A percentile compares a stretch with the other conserved stretches of the same genome.
These are phyloP conservation scores for Bolborhynchus lineola DNA, from an alignment of 2,113 vertebrate species.

Conservation along the genomic window DNA sequence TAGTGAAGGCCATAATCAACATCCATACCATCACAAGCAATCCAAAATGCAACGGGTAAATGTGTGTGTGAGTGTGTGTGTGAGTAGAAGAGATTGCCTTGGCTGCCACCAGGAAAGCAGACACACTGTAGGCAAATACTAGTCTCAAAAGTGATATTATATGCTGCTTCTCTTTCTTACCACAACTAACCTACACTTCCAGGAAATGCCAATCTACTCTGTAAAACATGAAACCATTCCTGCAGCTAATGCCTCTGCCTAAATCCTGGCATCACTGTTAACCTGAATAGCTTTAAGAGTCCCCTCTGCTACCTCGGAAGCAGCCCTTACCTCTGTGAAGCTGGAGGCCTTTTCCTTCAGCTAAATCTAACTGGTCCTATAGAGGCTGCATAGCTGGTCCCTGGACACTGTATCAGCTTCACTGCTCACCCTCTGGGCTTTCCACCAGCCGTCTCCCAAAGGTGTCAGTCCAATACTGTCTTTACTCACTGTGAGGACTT, in stretches of 20 bases:
- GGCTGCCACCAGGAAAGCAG: not conserved
- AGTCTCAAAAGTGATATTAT: not conserved
- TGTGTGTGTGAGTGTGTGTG: no score
- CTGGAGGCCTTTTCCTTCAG: not conserved
- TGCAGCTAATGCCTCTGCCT: not conserved
- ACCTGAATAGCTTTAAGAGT: not conserved
- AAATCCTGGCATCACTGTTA: not conserved
- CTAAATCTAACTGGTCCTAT: not conserved
- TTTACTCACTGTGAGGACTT: not conserved
- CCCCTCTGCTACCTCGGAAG: not conserved
- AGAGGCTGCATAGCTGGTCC: not conserved
- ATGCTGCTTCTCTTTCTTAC: not conserved
- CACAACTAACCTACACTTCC: not conserved
- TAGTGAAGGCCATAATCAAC: conserved; percentile 10
- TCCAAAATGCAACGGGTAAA: not conserved
- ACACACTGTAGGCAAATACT: not conserved
- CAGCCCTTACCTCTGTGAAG: not conserved
- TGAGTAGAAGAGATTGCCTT: not conserved
- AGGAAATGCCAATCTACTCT: not conserved
- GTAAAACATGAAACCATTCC: not conserved
- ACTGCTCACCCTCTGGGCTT: not conserved
- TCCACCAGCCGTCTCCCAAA: not conserved
- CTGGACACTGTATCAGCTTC: not conserved
- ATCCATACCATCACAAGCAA: not conserved
- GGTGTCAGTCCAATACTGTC: not conserved